phyloP scores from a whole-genome alignment of 2,113 vertebrate species.

The Pedetes capensis region DNA sequence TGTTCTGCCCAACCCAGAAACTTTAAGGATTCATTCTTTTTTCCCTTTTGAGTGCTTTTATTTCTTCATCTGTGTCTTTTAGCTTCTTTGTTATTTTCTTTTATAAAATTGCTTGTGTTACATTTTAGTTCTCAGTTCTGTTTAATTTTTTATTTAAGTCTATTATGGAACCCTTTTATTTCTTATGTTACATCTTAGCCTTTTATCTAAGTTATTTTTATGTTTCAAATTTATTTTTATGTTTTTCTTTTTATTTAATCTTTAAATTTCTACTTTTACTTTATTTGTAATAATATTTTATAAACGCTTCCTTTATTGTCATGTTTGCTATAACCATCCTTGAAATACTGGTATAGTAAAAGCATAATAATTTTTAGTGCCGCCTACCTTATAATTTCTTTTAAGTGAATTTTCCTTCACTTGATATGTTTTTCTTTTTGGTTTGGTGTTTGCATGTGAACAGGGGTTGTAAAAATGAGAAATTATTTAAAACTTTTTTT shows the following conservation, averaged over 20 bases:
- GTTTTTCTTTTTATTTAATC: no score
- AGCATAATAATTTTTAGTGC: background rate
- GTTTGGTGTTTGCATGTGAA: background rate
- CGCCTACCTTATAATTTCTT: background rate
- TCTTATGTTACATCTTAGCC: background rate
- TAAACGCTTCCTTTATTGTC: background rate
- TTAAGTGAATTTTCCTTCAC: background rate
- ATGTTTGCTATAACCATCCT: background rate
- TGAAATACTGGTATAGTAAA: background rate
- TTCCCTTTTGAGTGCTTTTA: background rate
- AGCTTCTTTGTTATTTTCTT: background rate
- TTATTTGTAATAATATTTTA: background rate
- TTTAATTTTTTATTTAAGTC: background rate
- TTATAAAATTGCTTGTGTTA: background rate
- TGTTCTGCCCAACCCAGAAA: background rate
- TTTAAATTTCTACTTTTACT: background rate
- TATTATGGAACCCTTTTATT: background rate
- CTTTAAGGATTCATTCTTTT: background rate
- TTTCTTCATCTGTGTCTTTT: background rate
- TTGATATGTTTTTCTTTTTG: background rate
- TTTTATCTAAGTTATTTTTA: background rate
- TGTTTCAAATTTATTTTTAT: background rate
- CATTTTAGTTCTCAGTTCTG: background rate
- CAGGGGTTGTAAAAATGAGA: background rate
- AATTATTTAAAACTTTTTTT: background rate